Evolutionary conservation across 2,113 vertebrate genomes (phyloP).

Genomic region (Pterocles burchelli): DNA sequence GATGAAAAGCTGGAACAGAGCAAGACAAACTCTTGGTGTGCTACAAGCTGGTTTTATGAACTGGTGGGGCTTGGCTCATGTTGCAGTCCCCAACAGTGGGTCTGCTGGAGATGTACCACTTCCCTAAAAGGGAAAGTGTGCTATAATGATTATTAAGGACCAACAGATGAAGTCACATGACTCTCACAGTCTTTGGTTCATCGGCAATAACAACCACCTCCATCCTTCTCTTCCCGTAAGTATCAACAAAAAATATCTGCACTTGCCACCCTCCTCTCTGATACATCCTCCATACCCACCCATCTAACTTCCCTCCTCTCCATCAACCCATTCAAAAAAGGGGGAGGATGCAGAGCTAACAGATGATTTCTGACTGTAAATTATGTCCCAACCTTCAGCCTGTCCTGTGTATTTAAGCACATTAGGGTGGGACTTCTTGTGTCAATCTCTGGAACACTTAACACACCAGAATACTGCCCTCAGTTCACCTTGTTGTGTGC

Average conservation of each 20-base stretch:
- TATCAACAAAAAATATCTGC: background rate
- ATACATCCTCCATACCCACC: background rate
- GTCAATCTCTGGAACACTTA: background rate
- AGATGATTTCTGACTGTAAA: background rate
- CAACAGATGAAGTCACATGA: background rate
- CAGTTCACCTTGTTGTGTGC: background rate
- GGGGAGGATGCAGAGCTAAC: too few species aligned
- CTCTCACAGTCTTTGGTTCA: background rate
- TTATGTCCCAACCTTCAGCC: background rate
- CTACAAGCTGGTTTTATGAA: background rate
- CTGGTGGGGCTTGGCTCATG: background rate
- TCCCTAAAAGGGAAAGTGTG: background rate
- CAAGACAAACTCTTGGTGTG: background rate
- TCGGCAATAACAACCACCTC: background rate
- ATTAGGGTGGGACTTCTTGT: background rate
- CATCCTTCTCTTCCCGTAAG: background rate
- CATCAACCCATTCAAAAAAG: background rate
- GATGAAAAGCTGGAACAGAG: background rate
- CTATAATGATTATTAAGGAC: background rate
- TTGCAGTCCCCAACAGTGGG: background rate
- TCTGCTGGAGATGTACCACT: background rate
- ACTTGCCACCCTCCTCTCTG: background rate
- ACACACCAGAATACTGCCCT: background rate
- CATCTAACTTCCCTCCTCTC: background rate
- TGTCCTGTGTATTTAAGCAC: background rate